These are phyloP conservation scores for Dichetophora obliterata DNA, from an alignment of 2,888 invertebrate species.

Conservation along the genomic window DNA sequence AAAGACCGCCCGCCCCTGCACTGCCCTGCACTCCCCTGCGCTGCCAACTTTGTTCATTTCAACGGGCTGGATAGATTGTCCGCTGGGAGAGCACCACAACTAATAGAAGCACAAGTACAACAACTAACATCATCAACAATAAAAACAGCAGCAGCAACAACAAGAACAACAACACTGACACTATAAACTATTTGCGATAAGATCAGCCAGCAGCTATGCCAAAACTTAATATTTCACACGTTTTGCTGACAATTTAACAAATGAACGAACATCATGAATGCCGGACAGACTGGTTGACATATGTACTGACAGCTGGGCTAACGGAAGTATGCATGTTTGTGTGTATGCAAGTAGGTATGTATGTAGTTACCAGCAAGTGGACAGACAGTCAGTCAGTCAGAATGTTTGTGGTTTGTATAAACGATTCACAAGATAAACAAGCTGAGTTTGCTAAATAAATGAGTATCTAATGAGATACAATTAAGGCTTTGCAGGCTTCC, in stretches of 20 bases:
- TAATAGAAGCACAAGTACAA: background rate
- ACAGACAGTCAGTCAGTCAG: too few species aligned
- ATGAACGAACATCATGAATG: slow-evolving; percentile 17
- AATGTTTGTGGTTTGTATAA: background rate
- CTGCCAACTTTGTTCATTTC: background rate
- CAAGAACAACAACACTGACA: background rate
- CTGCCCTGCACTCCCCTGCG: too few species aligned
- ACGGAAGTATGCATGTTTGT: background rate
- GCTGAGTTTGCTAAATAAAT: background rate
- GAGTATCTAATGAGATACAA: background rate
- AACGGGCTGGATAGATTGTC: background rate
- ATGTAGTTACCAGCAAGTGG: too few species aligned
- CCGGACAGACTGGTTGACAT: slow-evolving; percentile 17
- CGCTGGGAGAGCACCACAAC: background rate
- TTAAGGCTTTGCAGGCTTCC: background rate
- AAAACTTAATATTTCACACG: slow-evolving; percentile 33
- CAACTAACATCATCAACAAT: slow-evolving; percentile 1
- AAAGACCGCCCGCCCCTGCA: background rate
- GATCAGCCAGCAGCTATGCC: background rate
- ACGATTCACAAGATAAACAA: background rate
- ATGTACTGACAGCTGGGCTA: background rate
- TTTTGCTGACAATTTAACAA: slow-evolving; percentile 39
- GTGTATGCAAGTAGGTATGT: background rate
- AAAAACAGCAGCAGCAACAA: background rate
- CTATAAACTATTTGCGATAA: slow-evolving; percentile 7